A percentile compares a stretch with the other conserved stretches of the same genome.
These are phyloP conservation scores for Corticium candelabrum DNA, from an alignment of 37 sponge, comb jelly and placozoan genomes.

Conservation along the genomic window DNA sequence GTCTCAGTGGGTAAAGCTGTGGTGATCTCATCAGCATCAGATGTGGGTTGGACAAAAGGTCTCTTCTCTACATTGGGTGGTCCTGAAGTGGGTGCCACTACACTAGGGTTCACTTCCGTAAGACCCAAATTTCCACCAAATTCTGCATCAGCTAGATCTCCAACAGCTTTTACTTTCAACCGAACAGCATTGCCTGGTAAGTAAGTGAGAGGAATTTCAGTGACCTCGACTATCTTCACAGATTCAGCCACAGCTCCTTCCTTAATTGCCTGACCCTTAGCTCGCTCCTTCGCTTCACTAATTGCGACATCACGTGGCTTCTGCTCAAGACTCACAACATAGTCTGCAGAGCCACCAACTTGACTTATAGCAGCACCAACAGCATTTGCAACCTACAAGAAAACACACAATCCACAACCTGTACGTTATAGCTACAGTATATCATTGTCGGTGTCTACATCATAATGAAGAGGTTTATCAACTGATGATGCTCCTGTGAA, in stretches of 20 bases:
- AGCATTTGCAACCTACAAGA: conserved; percentile 73
- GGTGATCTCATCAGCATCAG: background rate
- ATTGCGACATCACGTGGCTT: background rate
- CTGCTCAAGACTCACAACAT: background rate
- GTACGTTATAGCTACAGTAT: background rate
- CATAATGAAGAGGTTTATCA: conserved; percentile 32
- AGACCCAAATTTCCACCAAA: background rate
- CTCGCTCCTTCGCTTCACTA: conserved; percentile 6
- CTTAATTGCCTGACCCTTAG: conserved; percentile 14
- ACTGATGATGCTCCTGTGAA: conserved; percentile 41
- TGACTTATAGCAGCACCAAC: conserved; percentile 77
- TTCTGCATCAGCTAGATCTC: conserved; percentile 19
- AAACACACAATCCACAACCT: background rate
- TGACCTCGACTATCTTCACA: conserved; percentile 29
- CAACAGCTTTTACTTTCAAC: conserved; percentile 62
- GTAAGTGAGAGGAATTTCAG: conserved; percentile 32
- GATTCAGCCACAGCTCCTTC: conserved; percentile 23
- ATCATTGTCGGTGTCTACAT: conserved; percentile 21
- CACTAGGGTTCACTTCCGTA: background rate
- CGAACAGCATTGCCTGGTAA: conserved; percentile 23
- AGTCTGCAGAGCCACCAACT: conserved; percentile 49
- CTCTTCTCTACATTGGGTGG: too few species aligned
- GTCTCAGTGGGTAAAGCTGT: background rate
- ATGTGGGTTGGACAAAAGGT: too few species aligned
- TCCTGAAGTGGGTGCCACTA: too few species aligned